Evolutionary conservation across 2,888 invertebrate genomes (phyloP), one percentile per base, ranked within the genome.

Genomic region (Papilio gigon): DNA sequence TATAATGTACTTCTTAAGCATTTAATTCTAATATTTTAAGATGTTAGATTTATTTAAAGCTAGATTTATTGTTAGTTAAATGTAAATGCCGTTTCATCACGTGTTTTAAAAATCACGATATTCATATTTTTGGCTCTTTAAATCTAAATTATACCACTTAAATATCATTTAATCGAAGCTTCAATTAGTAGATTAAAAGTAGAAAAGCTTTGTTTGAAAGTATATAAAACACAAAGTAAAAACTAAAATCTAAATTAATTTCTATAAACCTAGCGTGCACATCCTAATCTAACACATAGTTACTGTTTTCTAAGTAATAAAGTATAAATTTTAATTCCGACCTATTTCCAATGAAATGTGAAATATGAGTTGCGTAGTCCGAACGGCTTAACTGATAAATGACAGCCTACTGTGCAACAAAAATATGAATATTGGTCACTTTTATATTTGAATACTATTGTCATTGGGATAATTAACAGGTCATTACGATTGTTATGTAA

Each of bases 351-450:
- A 27, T 64, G 30, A 12, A 59, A 59, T 22, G 1, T 30, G 20
- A 17, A 60, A 59, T 50, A 50, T 6, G 61, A 42, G 56, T 35
- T 42, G n/a, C 30, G 42, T 62, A 56, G 42, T 35, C 50, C 30
- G 53, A 50, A 64, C 47, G 22, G 44, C 9, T 22, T 22, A 42
- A 56, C 35, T 62, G 75, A 86, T 91, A 91, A 91, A 91, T 91
- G 91, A 90, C 91, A 91, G 79, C 91, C 91, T 85, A 81, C 80
- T 78, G 82, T 78, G 77, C 85, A 86, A 90, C 65, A 70, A 89
- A 91, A 92, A 90, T 92, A 91, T 91, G 91, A 90, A 91, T 91
- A 90, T 90, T 90, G 84, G 82, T 86, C 78, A 77, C 73, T 79
- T 79, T 74, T 76, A 74, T 80, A 79, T 76, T 73, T 70, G 71